Percentiles rank a stretch among this genome's conserved stretches.
These are phyloP conservation scores for Scomberomorus guttatus DNA, from an alignment of 2,797 vertebrate species.

Conservation along the genomic window DNA sequence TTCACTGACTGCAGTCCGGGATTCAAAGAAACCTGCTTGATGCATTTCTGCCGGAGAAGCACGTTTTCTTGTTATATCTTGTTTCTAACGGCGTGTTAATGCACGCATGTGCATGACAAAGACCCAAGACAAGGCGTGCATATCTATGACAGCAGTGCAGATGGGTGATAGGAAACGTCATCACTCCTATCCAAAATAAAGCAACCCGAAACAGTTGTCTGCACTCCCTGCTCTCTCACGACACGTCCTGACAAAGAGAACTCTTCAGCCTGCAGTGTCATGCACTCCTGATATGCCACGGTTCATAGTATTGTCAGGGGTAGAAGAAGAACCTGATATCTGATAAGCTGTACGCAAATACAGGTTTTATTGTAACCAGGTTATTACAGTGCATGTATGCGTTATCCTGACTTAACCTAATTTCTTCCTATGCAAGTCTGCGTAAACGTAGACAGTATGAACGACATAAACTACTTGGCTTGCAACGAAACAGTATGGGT, in stretches of 20 bases:
- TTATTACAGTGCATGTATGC: neutral
- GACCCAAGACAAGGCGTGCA: constrained; percentile 26
- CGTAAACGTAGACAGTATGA: neutral
- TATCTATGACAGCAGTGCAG: constrained; percentile 38
- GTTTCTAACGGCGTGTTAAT: neutral
- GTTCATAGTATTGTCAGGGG: neutral
- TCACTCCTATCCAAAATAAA: neutral
- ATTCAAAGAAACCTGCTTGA: neutral
- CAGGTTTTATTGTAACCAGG: neutral
- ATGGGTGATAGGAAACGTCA: constrained; percentile 30
- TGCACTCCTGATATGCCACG: neutral
- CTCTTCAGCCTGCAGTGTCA: neutral
- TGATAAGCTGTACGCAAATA: neutral
- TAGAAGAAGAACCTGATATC: neutral
- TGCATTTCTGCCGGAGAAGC: neutral
- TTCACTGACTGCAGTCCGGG: neutral
- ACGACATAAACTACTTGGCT: neutral
- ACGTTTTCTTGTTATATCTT: neutral
- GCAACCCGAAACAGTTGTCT: neutral
- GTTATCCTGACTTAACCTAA: neutral
- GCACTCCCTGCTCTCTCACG: neutral
- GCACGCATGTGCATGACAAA: constrained; percentile 55
- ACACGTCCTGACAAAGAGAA: neutral
- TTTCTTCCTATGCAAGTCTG: neutral
- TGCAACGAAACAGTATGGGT: neutral